These are phyloP conservation scores for Anas platyrhynchos DNA, from an alignment of 2,113 vertebrate species.

Conservation along the genomic window DNA sequence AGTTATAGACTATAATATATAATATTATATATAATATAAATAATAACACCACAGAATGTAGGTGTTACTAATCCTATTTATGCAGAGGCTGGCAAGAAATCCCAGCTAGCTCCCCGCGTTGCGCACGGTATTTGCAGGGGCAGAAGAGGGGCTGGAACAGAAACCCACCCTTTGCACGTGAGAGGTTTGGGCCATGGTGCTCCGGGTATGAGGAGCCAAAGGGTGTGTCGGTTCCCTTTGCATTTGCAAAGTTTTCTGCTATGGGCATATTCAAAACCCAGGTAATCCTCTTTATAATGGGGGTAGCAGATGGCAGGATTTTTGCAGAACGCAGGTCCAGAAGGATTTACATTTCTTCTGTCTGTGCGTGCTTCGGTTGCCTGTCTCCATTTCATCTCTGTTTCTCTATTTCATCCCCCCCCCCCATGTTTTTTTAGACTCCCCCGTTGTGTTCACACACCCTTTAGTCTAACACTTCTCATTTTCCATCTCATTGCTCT, in stretches of 20 bases:
- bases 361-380: not conserved
- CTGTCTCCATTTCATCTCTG: not conserved
- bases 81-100: not conserved
- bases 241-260: constrained; percentile 49
- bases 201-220: not conserved
- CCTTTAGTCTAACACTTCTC: not conserved
- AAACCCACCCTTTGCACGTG: not conserved
- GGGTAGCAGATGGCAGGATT: not conserved
- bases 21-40: not conserved
- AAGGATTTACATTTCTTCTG: constrained; percentile 45
- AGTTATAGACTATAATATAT: not conserved
- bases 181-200: not conserved
- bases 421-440: not conserved
- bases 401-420: not conserved
- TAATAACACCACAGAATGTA: not conserved
- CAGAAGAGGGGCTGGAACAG: not conserved
- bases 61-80: not conserved
- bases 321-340: not conserved
- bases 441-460: not conserved
- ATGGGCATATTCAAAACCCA: not conserved
- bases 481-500: not conserved
- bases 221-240: not conserved
- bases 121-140: not conserved
- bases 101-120: not conserved
- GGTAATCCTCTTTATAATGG: not conserved